Percentiles rank a stretch among this genome's conserved stretches.
Evolutionary conservation across 1,140 invertebrate genomes (phyloP).

Genomic region (Matsumurasca onukii): DNA sequence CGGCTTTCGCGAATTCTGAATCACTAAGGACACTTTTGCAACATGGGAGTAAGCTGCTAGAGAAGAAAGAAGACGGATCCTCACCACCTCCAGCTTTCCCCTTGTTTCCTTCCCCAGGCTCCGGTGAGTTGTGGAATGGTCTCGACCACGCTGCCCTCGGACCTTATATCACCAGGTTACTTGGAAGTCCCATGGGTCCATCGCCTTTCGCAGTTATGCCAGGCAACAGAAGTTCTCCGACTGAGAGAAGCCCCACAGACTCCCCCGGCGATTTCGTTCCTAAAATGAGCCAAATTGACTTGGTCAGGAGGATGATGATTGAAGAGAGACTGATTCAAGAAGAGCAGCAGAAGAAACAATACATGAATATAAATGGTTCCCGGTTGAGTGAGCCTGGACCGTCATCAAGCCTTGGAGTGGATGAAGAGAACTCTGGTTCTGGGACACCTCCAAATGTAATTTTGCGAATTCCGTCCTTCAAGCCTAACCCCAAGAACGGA

Average conservation of each 20-base stretch:
- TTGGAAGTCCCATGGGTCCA: slow-evolving; percentile 40
- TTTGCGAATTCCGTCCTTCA: slow-evolving; percentile 91
- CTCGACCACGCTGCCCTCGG: slow-evolving; percentile 57
- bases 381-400: slow-evolving; percentile 27
- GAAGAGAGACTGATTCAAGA: slow-evolving; percentile 37
- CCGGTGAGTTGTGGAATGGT: slow-evolving; percentile 49
- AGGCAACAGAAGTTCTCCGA: slow-evolving; percentile 18
- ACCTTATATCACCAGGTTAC: slow-evolving; percentile 58
- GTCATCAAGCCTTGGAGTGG: slow-evolving; percentile 30
- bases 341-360: slow-evolving; percentile 36
- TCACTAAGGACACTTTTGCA: slow-evolving; percentile 59
- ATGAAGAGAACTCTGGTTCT: slow-evolving; percentile 31
- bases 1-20: slow-evolving; percentile 51
- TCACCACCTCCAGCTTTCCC: slow-evolving; percentile 34
- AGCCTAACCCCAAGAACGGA: slow-evolving; percentile 66
- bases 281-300: slow-evolving; percentile 38
- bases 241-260: slow-evolving; percentile 30
- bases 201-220: slow-evolving; percentile 25
- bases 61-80: slow-evolving; percentile 34
- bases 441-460: slow-evolving; percentile 62
- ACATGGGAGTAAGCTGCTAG: slow-evolving; percentile 47
- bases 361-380: slow-evolving; percentile 33
- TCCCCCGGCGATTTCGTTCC: slow-evolving; percentile 42
- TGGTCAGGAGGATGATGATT: slow-evolving; percentile 41
- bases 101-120: slow-evolving; percentile 22